Percentiles rank a stretch among this genome's conserved stretches.
Conservation (phyloP, 2,113 vertebrate species). For the Pseudorectes ferrugineus region DNA sequence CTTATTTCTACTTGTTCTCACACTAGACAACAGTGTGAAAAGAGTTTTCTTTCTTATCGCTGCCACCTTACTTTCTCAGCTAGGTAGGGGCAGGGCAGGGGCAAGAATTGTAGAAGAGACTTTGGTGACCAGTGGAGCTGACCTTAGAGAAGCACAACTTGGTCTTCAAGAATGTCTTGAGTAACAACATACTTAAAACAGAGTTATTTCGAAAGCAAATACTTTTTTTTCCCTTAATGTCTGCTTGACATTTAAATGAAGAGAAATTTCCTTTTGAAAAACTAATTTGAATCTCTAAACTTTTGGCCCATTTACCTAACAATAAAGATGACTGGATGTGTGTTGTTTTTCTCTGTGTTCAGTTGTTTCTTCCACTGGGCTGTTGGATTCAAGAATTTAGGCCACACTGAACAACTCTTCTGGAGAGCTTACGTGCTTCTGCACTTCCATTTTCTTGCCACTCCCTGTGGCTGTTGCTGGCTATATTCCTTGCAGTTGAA, state of each 20-base stretch:
- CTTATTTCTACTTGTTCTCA: neutral
- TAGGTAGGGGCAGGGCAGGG: neutral
- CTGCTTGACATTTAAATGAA: neutral
- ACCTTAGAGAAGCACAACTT: neutral
- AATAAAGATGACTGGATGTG: fast-evolving
- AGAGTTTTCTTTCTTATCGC: neutral
- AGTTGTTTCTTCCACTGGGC: neutral
- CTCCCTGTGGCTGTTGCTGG: neutral
- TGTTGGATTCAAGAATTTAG: neutral
- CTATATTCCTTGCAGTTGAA: neutral
- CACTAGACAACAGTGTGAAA: neutral
- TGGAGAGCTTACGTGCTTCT: neutral
- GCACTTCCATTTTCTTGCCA: neutral
- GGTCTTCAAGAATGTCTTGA: neutral
- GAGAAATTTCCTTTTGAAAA: neutral
- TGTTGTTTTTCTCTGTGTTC: neutral
- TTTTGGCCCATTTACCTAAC: neutral
- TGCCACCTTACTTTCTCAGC: neutral
- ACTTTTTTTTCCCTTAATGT: neutral
- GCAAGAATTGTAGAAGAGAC: neutral
- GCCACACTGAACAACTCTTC: neutral
- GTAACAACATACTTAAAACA: neutral
- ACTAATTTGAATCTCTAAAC: neutral
- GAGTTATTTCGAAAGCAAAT: neutral
- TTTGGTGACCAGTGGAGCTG: neutral